These are phyloP conservation scores for Henricia sp. DNA, from an alignment of 53 echinoderm and acorn worm species.

Conservation along the genomic window DNA sequence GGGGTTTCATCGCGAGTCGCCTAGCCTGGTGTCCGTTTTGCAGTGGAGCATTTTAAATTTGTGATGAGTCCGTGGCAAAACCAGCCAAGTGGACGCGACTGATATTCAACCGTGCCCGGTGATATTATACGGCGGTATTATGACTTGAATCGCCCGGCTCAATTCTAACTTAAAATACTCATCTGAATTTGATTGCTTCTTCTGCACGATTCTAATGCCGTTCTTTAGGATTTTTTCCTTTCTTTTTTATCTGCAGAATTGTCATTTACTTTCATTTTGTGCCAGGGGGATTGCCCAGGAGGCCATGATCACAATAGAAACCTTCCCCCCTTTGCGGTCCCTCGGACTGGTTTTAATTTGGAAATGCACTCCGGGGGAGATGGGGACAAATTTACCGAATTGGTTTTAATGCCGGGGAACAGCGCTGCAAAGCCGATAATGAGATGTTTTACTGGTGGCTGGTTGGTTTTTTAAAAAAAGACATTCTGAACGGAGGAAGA, in stretches of 20 bases:
- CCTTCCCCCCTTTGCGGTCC: constrained; percentile 21
- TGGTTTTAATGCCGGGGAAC: constrained; percentile 50
- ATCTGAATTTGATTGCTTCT: constrained; percentile 46
- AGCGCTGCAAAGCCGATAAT: constrained; percentile 36
- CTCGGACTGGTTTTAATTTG: constrained; percentile 50
- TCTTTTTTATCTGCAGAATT: constrained; percentile 54
- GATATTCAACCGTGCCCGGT: constrained; percentile 14
- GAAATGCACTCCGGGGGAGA: constrained; percentile 50
- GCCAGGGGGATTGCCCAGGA: constrained; percentile 13
- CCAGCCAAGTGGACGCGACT: constrained; percentile 17
- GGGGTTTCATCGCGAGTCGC: background rate
- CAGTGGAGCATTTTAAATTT: background rate
- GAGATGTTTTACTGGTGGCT: constrained; percentile 61
- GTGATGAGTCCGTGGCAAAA: constrained; percentile 18
- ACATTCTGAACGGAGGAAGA: constrained; percentile 1
- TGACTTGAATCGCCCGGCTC: background rate
- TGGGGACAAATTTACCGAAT: constrained; percentile 43
- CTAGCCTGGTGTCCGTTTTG: constrained; percentile 40
- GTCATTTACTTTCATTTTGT: constrained; percentile 58
- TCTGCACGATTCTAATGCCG: constrained; percentile 7
- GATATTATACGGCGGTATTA: background rate
- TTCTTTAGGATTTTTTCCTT: too few species aligned
- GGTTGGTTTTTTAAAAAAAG: constrained; percentile 55
- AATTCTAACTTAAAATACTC: constrained; percentile 6
- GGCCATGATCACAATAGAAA: constrained; percentile 28